Percentiles rank a stretch among this genome's conserved stretches.
These are phyloP conservation scores for Cecropterus lyciades DNA, from an alignment of 1,140 invertebrate genomes.

Conservation along the genomic window DNA sequence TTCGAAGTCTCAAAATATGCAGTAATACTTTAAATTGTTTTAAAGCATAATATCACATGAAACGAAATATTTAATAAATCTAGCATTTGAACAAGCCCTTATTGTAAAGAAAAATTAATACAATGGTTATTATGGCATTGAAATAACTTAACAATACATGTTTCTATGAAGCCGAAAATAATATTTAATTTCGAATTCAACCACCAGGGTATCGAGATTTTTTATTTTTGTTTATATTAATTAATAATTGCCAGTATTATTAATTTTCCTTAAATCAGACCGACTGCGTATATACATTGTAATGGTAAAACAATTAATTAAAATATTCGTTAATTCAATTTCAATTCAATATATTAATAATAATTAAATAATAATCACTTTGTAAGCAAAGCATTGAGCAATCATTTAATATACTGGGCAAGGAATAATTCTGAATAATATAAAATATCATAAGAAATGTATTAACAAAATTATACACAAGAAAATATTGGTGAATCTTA, in stretches of 20 bases:
- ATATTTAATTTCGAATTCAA: background rate
- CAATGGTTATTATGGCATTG: background rate
- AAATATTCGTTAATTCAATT: background rate
- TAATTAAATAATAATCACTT: background rate
- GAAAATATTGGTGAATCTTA: no score
- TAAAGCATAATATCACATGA: constrained; percentile 6
- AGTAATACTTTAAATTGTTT: constrained; percentile 8
- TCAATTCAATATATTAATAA: background rate
- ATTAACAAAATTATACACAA: no score
- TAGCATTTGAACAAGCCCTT: constrained; percentile 10
- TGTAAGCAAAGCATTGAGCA: constrained; percentile 8
- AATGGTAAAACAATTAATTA: background rate
- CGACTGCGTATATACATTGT: background rate
- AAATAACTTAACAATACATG: background rate
- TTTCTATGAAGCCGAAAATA: background rate
- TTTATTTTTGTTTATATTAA: no score
- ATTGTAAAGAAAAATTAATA: background rate
- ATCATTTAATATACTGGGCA: no score
- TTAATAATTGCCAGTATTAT: no score
- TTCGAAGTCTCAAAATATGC: constrained; percentile 2
- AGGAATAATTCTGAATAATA: background rate
- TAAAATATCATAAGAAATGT: background rate
- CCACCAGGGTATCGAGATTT: no score
- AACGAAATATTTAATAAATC: constrained; percentile 3
- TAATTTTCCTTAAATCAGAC: background rate